These are phyloP conservation scores for Denticeps clupeoides DNA, from an alignment of 2,797 vertebrate genomes.

Conservation along the genomic window DNA sequence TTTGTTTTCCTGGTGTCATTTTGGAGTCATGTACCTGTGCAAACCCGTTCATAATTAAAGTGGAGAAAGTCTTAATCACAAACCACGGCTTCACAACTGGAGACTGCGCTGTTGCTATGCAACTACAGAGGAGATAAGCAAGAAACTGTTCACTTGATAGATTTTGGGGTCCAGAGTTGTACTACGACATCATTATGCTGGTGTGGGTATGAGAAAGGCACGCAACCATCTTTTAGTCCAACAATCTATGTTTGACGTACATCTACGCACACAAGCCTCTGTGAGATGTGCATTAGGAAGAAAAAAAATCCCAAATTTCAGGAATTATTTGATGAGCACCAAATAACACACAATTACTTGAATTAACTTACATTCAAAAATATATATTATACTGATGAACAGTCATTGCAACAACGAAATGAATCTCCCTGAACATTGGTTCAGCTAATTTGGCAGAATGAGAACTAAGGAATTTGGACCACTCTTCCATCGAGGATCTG, in stretches of 20 bases:
- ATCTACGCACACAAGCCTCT: too few relatives aligned
- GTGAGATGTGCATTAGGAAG: too few relatives aligned
- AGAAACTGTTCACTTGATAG: conserved; percentile 44
- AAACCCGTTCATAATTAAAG: conserved; percentile 67
- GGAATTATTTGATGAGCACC: too few relatives aligned
- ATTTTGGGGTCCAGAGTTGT: conserved; percentile 43
- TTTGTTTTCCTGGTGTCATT: conserved; percentile 47
- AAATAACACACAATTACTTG: too few relatives aligned
- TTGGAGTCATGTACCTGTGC: conserved; percentile 45
- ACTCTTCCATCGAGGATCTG: conserved; percentile 45
- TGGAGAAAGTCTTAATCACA: conserved; percentile 53
- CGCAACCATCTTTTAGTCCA: too few relatives aligned
- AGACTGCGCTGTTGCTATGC: conserved; percentile 67
- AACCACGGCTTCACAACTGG: conserved; percentile 54
- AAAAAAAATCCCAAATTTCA: too few relatives aligned
- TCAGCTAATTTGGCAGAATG: conserved; percentile 35
- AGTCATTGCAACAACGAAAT: too few relatives aligned
- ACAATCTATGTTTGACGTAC: too few relatives aligned
- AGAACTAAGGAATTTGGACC: conserved; percentile 33
- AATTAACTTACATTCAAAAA: too few relatives aligned
- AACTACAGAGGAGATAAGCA: conserved; percentile 53
- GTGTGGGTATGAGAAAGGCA: too few relatives aligned
- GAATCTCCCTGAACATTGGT: too few relatives aligned
- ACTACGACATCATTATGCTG: conserved; percentile 16
- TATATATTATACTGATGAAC: too few relatives aligned